phyloP scores from a whole-genome alignment of 2,797 vertebrate genomes.

The Erethizon dorsatum region DNA sequence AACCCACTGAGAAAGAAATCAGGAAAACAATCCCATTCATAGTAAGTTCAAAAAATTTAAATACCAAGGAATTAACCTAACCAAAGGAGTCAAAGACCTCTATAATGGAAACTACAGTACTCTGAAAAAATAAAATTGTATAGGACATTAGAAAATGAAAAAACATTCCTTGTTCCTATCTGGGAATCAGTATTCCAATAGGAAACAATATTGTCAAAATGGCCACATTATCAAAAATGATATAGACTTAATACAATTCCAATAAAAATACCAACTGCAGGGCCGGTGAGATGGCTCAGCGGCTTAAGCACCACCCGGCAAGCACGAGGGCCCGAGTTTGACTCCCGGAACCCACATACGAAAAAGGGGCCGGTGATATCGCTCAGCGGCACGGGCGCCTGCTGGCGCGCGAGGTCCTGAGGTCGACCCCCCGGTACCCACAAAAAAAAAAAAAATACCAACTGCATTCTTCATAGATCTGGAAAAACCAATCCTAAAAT shows the following conservation, averaged over 20 bases:
- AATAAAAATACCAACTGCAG: background rate
- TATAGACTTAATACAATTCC: background rate
- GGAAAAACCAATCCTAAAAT: background rate
- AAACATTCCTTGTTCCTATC: background rate
- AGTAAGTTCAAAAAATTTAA: background rate
- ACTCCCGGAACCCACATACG: too few relatives aligned
- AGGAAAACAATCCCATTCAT: background rate
- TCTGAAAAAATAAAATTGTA: background rate
- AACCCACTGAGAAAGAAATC: background rate
- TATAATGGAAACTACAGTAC: background rate
- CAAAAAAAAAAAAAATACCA: background rate
- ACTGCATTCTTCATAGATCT: background rate
- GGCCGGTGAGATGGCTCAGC: too few relatives aligned
- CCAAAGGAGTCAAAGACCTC: background rate
- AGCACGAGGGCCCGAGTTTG: too few relatives aligned
- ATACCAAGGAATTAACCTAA: background rate
- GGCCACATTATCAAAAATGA: background rate
- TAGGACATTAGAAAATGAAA: background rate
- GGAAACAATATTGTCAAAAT: background rate
- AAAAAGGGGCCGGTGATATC: too few relatives aligned
- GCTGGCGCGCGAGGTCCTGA: too few relatives aligned
- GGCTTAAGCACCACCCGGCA: too few relatives aligned
- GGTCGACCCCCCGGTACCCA: too few relatives aligned
- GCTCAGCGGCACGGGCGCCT: too few relatives aligned
- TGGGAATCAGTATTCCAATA: background rate